Evolutionary conservation across 2,113 vertebrate genomes (phyloP), one percentile per base, ranked within the genome.

Genomic region (Chaetorhynchus papuensis): DNA sequence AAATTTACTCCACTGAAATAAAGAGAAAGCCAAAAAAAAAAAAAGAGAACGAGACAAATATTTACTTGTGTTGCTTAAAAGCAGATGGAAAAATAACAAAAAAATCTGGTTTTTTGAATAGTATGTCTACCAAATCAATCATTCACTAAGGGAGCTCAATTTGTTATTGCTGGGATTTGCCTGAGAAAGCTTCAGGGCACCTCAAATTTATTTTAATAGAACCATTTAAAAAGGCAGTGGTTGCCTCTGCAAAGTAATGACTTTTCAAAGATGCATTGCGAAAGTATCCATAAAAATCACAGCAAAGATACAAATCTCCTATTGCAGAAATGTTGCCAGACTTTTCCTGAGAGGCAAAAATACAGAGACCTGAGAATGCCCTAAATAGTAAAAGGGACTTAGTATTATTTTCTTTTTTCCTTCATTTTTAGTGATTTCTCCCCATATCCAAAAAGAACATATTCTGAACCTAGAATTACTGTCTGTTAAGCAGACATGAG

Each of bases 181-280:
- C 64, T 53, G 37, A 83, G 37, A 90, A 93, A 61, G 82, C 70
- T 94, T 61, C 41, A 93, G 70, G 56, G 66, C 7, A 72, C 10
- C 22, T 85, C n/a, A 79, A 89, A 31, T 65, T 37, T 49, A n/a
- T 87, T 89, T 75, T 84, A 68, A 79, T 3, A 79, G 52, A 82
- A 52, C 17, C 4, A 59, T 78, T 83, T 66, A 61, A 91, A 95
- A 97, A 77, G 77, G 89, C 77, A 96, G 18, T 30, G n/a, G 24
- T 89, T 89, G 95, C 79, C 87, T 77, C 69, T 76, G 49, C n/a
- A 82, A 87, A 94, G 56, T 49, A 94, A 84, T 79, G 52, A 76
- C 60, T 91, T 95, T 93, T 97, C 87, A 95, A 83, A 78, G 30
- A 87, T 53, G 42, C 30, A 45, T 37, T 71, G 41, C 39, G 59